Evolutionary conservation across 2,797 vertebrate species (phyloP), one percentile per base, ranked within the genome.

Genomic region (Gallinago solitaria): DNA sequence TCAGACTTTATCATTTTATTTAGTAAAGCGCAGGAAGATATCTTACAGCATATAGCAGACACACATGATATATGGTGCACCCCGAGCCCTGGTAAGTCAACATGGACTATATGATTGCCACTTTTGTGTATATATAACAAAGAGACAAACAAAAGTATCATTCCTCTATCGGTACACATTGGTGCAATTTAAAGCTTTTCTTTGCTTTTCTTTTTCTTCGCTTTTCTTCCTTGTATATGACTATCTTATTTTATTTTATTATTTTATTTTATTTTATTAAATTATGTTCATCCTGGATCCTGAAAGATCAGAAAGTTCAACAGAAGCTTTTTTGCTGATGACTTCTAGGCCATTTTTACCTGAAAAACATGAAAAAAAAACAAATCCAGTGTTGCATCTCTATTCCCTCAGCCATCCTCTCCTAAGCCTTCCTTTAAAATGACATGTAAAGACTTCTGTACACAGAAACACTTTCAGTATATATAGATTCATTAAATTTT

Each of bases 51-150:
- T 27, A 73, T 33, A 88, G 30, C 41, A 92, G 56, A 65, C 23
- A 67, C 61, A 90, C 47, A 32, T 67, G 11, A 78, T 81, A 56
- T 16, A n/a, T 21, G 12, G 9, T 37, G 3, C 11, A 61, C 30
- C 5, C 15, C 73, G 61, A 90, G 13, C 27, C 19, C 54, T 64
- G 16, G 17, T 56, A 89, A 84, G 25, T 70, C 68, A 81, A 15
- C 14, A 35, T 1, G 7, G 41, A 59, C 12, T 61, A 33, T 28
- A n/a, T 0, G 0, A 35, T 43, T 69, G 3, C 11, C 1, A 33
- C 33, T 50, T 75, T 89, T 69, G 16, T 75, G 9, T 60, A 61
- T 47, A 37, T 15, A 27, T 33, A 81, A 54, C 6, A 85, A 41
- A 60, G 17, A 35, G 14, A 35, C 4, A 75, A 83, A 43, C 4